These are phyloP conservation scores for Eulemur rubriventer DNA, from an alignment of 2,797 vertebrate species.

Conservation along the genomic window DNA sequence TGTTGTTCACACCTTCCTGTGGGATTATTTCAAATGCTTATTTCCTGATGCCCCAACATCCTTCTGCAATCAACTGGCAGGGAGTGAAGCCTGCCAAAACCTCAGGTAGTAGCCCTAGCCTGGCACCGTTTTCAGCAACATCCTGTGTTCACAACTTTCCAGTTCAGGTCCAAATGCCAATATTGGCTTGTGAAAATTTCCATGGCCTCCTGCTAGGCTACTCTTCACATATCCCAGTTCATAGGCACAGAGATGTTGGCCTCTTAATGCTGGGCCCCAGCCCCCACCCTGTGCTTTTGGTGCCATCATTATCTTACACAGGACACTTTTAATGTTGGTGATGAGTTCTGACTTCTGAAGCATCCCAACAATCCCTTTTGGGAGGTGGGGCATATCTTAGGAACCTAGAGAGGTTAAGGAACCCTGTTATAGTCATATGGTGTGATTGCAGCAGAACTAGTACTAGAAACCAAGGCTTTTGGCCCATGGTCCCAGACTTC, in stretches of 20 bases:
- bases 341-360: neutral
- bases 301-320: neutral
- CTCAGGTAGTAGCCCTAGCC: slow-evolving; percentile 69
- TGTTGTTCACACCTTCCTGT: slow-evolving; percentile 53
- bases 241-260: neutral
- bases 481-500: neutral
- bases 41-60: slow-evolving; percentile 76
- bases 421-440: neutral
- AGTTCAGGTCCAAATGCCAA: slow-evolving; percentile 51
- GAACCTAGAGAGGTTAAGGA: neutral
- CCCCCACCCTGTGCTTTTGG: neutral
- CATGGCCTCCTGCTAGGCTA: neutral
- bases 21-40: slow-evolving; percentile 67
- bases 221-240: neutral
- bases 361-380: neutral
- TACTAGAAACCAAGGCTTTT: slow-evolving; percentile 12
- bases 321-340: neutral
- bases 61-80: slow-evolving; percentile 64
- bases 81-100: slow-evolving; percentile 46
- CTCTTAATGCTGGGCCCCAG: neutral
- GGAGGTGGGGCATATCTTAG: neutral
- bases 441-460: neutral
- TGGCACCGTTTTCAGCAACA: slow-evolving; percentile 56
- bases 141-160: slow-evolving; percentile 58
- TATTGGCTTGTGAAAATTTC: slow-evolving; percentile 65